Evolutionary conservation across 2,797 vertebrate genomes (phyloP), one percentile per base, ranked within the genome.

Genomic region (Sternarchorhynchus goeldii): DNA sequence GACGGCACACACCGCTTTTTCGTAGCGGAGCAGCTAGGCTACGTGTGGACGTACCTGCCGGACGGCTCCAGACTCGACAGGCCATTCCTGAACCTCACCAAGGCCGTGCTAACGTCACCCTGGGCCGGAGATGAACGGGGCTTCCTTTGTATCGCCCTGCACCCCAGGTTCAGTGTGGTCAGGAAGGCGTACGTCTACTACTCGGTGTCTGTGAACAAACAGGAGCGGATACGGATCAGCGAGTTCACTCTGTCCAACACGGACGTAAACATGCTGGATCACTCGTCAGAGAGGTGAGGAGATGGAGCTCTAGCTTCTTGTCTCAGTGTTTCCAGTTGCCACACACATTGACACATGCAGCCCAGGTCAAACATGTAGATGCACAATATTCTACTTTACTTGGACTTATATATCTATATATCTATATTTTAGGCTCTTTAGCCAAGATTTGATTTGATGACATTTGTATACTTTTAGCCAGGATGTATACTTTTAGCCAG

Each of bases 131-230:
- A 95, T 0, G 94, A 95, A 86, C 89, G 94, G 77, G 94, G 94
- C 4, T 94, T 95, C 80, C 93, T 95, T 57, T 94, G 94, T 81
- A 88, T 95, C 1, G 93, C 91, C 4, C 87, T 95, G 6, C 94
- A 95, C 68, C 94, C 94, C 2, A 89, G 89, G 64, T 92, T 94
- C 83, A 84, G 70, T 0, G 29, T 66, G 0, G 93, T 93, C 67
- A 91, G 83, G 71, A 95, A 94, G 81, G 93, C 91, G 21, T 95
- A 94, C 0, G 93, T 95, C 18, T 95, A 95, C 81, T 95, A 95
- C 82, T 95, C 94, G 0, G 90, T 94, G 53, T 91, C 90, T 2
- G 87, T 91, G 18, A 93, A 91, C 79, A 93, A 76, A 83, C 83
- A 93, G 81, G 94, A 95, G 87, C 91, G 84, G 83, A 93, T 95